phyloP scores from a whole-genome alignment of 2,797 vertebrate genomes.

The Ficedula albicollis region DNA sequence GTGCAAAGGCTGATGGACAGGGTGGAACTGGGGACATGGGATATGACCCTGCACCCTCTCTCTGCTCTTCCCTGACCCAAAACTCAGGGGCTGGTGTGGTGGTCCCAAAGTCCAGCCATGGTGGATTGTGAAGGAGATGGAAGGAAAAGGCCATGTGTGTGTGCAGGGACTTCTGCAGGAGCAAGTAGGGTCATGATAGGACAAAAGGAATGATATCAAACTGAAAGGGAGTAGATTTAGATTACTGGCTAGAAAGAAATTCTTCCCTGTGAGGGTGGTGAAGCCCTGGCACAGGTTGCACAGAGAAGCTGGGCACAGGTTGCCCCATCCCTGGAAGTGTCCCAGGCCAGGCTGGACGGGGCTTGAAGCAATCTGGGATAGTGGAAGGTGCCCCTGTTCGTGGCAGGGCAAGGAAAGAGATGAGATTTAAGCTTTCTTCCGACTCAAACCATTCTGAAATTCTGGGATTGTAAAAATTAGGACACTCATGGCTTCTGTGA shows the following conservation, averaged over 20 bases:
- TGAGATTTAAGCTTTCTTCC: neutral
- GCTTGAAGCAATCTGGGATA: neutral
- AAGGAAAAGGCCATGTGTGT: neutral
- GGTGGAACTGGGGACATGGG: fast-evolving
- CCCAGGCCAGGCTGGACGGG: neutral
- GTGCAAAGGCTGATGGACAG: neutral
- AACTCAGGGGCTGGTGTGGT: neutral
- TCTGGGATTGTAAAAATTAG: neutral
- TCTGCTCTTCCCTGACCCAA: neutral
- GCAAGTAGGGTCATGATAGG: fast-evolving
- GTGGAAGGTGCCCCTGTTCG: neutral
- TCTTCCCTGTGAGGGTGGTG: neutral
- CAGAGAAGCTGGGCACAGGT: neutral
- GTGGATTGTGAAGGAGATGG: neutral
- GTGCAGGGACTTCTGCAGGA: neutral
- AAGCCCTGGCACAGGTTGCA: neutral
- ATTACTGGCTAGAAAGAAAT: neutral
- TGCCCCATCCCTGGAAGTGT: neutral
- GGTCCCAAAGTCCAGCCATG: fast-evolving
- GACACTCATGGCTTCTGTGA: neutral
- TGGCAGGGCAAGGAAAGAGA: neutral
- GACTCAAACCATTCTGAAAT: neutral
- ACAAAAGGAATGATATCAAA: neutral
- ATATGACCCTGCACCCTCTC: neutral
- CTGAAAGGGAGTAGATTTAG: neutral